Evolutionary conservation across 2,888 invertebrate species (phyloP).

Genomic region (Tanypteryx hageni): DNA sequence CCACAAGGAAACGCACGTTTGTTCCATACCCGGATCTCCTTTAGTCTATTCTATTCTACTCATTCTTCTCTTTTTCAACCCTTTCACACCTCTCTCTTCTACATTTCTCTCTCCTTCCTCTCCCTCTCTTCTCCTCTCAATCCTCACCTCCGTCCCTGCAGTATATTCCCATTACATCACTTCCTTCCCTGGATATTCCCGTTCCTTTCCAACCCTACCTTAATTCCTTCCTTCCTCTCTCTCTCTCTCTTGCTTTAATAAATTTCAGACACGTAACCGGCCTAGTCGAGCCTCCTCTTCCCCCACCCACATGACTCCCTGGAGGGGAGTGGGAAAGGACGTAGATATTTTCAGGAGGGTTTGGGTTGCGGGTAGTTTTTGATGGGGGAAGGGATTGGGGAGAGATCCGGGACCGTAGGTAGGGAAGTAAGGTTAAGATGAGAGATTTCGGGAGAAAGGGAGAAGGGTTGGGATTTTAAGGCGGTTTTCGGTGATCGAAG

Average conservation of each 20-base stretch:
- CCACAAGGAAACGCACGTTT: too few species aligned
- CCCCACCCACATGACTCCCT: background rate
- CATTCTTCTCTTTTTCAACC: background rate
- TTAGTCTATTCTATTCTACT: background rate
- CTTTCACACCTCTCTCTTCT: background rate
- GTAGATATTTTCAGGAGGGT: background rate
- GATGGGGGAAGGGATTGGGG: too few species aligned
- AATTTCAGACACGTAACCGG: conserved; percentile 57
- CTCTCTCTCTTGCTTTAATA: background rate
- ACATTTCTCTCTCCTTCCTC: background rate
- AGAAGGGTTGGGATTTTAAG: background rate
- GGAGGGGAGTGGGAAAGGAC: background rate
- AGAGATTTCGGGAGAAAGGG: background rate
- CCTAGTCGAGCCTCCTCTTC: background rate
- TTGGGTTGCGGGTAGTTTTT: background rate
- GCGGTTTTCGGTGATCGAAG: background rate
- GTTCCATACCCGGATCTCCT: too few species aligned
- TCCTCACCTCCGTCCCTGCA: background rate
- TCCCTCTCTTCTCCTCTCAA: background rate
- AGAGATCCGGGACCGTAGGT: too few species aligned
- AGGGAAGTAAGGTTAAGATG: background rate
- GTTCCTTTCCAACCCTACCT: background rate
- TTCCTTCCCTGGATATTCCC: background rate
- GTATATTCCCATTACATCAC: conserved; percentile 47
- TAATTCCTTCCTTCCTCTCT: conserved; percentile 44